Evolutionary conservation across 2,888 invertebrate genomes (phyloP).

Genomic region (Cephonodes hylas): DNA sequence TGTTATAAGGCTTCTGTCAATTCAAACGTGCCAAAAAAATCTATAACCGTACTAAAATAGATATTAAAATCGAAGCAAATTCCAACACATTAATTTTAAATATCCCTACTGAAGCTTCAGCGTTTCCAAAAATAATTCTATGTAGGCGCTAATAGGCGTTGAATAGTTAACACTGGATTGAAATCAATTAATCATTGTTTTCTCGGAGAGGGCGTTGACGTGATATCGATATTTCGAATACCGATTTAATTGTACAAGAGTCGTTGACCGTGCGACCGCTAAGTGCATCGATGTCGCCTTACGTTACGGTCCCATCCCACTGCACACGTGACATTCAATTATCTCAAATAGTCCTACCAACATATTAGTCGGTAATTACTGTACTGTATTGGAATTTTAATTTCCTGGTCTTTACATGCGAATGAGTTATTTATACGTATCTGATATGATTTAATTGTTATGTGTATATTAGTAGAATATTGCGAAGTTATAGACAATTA

Average conservation of each 20-base stretch:
- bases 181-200: neutral
- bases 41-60: neutral
- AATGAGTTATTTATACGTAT: neutral
- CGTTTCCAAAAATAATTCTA: neutral
- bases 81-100: neutral
- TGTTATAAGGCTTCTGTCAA: no score
- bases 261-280: slow-evolving; percentile 69
- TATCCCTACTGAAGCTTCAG: neutral
- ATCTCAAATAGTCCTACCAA: neutral
- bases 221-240: slow-evolving; percentile 2
- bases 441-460: neutral
- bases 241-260: slow-evolving; percentile 64
- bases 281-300: slow-evolving; percentile 32
- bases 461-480: neutral
- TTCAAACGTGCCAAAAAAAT: neutral
- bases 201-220: neutral
- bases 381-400: neutral
- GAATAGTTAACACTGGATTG: neutral
- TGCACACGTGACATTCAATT: slow-evolving; percentile 12
- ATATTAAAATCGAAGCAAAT: no score
- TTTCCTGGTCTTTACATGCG: neutral
- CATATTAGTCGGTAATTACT: neutral
- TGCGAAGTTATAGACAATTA: neutral
- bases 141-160: neutral
- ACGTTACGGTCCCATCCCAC: neutral